Evolutionary conservation across 2,888 invertebrate genomes (phyloP).

Genomic region (Macroteleia sp.): DNA sequence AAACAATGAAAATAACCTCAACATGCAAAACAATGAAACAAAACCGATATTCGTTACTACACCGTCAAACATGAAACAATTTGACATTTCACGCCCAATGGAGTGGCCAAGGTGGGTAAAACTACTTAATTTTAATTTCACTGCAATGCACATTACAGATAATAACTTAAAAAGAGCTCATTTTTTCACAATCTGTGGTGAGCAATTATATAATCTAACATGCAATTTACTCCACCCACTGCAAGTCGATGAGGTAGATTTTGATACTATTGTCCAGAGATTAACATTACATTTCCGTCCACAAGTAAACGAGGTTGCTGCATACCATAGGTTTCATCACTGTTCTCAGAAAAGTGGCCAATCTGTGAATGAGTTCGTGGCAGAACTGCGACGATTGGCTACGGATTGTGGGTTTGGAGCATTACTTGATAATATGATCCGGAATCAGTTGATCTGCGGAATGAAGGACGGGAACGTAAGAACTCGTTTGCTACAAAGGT

Average conservation of each 20-base stretch:
- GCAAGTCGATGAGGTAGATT: not conserved
- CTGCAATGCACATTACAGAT: no score
- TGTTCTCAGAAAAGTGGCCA: slow-evolving; percentile 15
- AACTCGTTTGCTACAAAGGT: slow-evolving; percentile 4
- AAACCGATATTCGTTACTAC: no score
- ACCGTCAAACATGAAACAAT: no score
- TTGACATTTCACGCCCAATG: no score
- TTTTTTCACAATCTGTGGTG: not conserved
- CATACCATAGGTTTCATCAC: slow-evolving; percentile 12
- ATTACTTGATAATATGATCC: slow-evolving; percentile 24
- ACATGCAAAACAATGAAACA: no score
- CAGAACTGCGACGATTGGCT: slow-evolving; percentile 3
- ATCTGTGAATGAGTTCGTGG: slow-evolving; percentile 2
- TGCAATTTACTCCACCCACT: not conserved
- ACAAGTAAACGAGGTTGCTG: not conserved
- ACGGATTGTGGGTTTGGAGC: slow-evolving; percentile 16
- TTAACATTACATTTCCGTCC: not conserved
- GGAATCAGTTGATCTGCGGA: not conserved
- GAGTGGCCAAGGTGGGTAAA: no score
- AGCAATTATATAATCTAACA: not conserved
- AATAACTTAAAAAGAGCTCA: no score
- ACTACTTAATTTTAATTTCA: no score
- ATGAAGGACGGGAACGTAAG: not conserved
- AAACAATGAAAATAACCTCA: no score
- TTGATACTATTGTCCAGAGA: not conserved